Conservation (phyloP, 2,888 invertebrate genomes). For the Bembecia ichneumoniformis region DNA sequence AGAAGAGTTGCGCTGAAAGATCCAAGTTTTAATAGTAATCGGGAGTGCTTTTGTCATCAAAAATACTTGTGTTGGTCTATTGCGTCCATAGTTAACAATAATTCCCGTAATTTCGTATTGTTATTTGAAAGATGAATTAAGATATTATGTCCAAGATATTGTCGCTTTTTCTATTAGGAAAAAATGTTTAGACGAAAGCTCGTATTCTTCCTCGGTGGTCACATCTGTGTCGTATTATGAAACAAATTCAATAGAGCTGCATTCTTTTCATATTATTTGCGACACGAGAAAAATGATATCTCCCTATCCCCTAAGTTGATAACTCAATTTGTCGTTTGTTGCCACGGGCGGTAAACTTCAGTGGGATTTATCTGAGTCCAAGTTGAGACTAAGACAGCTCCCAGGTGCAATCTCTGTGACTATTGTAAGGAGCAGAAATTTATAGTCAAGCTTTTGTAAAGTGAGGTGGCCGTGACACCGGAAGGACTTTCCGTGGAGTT, state of each 20-base stretch:
- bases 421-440: slow-evolving; percentile 62
- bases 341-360: slow-evolving; percentile 30
- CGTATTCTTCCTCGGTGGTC: neutral
- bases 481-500: too few relatives aligned
- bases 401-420: slow-evolving; percentile 62
- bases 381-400: slow-evolving; percentile 50
- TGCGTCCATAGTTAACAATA: too few relatives aligned
- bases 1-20: too few relatives aligned
- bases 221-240: neutral
- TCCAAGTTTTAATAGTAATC: too few relatives aligned
- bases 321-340: slow-evolving; percentile 49
- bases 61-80: too few relatives aligned
- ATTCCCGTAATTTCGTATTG: too few relatives aligned
- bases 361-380: slow-evolving; percentile 45
- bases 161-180: too few relatives aligned
- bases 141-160: too few relatives aligned
- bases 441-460: slow-evolving; percentile 42
- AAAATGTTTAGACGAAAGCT: too few relatives aligned
- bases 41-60: too few relatives aligned
- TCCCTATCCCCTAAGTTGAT: slow-evolving; percentile 27
- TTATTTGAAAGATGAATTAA: too few relatives aligned
- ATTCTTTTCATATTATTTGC: neutral
- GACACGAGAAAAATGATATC: slow-evolving; percentile 7
- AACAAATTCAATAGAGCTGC: neutral
- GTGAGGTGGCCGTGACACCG: slow-evolving; percentile 25